Evolutionary conservation across 2,888 invertebrate species (phyloP).

Genomic region (Perdita meconis): DNA sequence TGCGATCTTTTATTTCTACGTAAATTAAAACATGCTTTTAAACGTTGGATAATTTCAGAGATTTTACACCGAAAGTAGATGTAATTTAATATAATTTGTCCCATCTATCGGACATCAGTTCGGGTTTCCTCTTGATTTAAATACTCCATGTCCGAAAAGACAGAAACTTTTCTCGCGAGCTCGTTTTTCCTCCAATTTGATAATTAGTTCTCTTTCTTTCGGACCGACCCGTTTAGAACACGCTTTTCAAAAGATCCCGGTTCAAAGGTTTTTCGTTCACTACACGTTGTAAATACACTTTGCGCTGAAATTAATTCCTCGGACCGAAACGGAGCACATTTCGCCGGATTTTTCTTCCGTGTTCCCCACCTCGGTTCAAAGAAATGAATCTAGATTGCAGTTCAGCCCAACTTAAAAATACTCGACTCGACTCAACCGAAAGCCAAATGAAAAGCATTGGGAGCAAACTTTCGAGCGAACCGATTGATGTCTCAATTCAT

Average conservation of each 20-base stretch:
- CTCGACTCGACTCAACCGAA: neutral
- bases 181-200: slow-evolving; percentile 2
- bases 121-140: neutral
- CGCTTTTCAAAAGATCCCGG: slow-evolving; percentile 13
- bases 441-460: neutral
- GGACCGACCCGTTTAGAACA: neutral
- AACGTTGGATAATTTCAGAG: no score
- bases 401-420: neutral
- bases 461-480: neutral
- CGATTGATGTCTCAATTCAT: neutral
- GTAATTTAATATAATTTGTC: neutral
- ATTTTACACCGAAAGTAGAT: no score
- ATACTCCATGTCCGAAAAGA: neutral
- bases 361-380: neutral
- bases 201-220: slow-evolving; percentile 16
- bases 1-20: no score
- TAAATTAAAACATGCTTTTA: no score
- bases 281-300: slow-evolving; percentile 1
- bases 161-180: neutral
- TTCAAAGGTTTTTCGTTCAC: neutral
- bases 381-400: neutral
- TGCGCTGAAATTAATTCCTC: neutral
- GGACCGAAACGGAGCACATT: neutral
- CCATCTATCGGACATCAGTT: no score
- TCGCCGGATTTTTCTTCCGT: neutral